Percentiles rank a stretch among this genome's conserved stretches.
phyloP scores from a whole-genome alignment of 2,113 vertebrate genomes.

The Podarcis cretensis region DNA sequence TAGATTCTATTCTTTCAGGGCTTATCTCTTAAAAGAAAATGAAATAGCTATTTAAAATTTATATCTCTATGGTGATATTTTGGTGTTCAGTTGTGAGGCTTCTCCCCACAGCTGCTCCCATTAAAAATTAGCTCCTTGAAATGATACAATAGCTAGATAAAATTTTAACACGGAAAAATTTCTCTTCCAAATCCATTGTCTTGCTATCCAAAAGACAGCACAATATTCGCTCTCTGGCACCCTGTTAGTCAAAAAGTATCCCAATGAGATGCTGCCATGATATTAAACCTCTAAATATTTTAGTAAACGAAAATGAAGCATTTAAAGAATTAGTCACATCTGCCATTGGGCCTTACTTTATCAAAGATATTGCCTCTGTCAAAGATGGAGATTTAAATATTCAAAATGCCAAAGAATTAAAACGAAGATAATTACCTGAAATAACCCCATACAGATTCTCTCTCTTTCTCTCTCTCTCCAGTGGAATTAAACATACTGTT shows the following conservation, averaged over 20 bases:
- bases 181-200: not conserved
- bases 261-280: not conserved
- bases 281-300: slow-evolving; percentile 12
- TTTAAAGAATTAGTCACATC: not conserved
- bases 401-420: not conserved
- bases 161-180: not conserved
- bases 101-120: not conserved
- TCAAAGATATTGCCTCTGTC: not conserved
- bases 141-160: slow-evolving; percentile 4
- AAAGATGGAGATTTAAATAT: not conserved
- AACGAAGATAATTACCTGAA: not conserved
- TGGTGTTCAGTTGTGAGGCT: not conserved
- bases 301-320: not conserved
- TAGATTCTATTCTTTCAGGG: not conserved
- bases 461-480: not conserved
- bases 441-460: not conserved
- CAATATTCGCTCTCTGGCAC: not conserved
- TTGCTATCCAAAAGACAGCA: not conserved
- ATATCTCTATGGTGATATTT: not conserved
- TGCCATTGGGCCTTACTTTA: not conserved
- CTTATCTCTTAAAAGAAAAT: not conserved
- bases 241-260: not conserved
- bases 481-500: not conserved
- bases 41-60: not conserved
- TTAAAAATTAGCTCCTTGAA: not conserved